phyloP scores from a whole-genome alignment of 2,797 vertebrate genomes.

The Enteromius argenteus region DNA sequence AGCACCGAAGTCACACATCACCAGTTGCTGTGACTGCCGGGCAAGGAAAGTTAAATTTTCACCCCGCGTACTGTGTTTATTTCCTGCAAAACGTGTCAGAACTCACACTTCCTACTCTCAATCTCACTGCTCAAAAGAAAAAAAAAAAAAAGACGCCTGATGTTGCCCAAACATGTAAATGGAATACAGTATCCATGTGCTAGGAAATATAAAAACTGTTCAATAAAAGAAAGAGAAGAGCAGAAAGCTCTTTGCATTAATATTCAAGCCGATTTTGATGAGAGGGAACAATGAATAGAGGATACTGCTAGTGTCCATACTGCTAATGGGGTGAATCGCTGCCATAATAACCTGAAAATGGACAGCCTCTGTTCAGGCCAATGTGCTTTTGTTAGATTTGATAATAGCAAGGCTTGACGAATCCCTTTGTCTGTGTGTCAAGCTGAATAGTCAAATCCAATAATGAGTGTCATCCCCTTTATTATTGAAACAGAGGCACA shows the following conservation, averaged over 20 bases:
- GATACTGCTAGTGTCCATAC: background rate
- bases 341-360: constrained; percentile 44
- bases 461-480: constrained; percentile 54
- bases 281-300: background rate
- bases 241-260: constrained; percentile 18
- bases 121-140: constrained; percentile 48
- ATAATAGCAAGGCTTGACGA: constrained; percentile 49
- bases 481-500: constrained; percentile 52
- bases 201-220: background rate
- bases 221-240: background rate
- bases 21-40: background rate
- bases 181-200: background rate
- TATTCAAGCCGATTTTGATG: background rate
- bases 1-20: background rate
- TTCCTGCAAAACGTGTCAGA: constrained; percentile 60
- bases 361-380: constrained; percentile 21
- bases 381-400: constrained; percentile 51
- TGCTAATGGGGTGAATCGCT: constrained; percentile 23
- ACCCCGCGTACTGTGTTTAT: constrained; percentile 9
- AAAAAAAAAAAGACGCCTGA: background rate
- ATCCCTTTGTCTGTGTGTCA: constrained; percentile 50
- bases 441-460: constrained; percentile 52
- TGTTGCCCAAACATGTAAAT: background rate
- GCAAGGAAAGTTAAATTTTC: background rate
- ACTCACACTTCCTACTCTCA: constrained; percentile 58